These are phyloP conservation scores for Chionomys nivalis DNA, from an alignment of 2,113 vertebrate genomes.

Conservation along the genomic window DNA sequence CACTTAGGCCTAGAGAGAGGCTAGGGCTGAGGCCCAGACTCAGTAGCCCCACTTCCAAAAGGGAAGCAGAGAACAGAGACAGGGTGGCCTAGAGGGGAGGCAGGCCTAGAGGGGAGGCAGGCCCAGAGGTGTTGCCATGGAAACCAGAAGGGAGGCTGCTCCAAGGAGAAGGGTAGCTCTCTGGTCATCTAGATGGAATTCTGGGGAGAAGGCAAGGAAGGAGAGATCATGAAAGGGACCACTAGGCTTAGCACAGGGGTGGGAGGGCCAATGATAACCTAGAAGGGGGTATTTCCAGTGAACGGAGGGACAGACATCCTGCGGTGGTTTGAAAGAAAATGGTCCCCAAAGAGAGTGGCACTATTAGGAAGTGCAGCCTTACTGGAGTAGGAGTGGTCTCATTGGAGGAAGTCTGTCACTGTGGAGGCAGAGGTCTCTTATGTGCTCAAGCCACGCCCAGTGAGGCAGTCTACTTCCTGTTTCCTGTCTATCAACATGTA, in stretches of 20 bases:
- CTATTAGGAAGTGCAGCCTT: neutral
- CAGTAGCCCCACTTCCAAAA: neutral
- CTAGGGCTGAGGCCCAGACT: too few relatives aligned
- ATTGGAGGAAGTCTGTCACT: neutral
- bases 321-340: neutral
- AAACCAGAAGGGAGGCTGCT: neutral
- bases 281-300: neutral
- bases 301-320: neutral
- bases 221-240: neutral
- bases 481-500: neutral
- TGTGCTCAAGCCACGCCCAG: neutral
- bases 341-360: neutral
- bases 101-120: neutral
- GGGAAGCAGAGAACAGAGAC: neutral
- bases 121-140: neutral
- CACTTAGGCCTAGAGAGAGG: neutral
- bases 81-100: too few relatives aligned
- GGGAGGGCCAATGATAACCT: neutral
- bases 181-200: neutral
- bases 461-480: neutral
- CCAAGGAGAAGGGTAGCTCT: neutral
- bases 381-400: neutral
- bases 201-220: neutral
- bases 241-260: neutral
- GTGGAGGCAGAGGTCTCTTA: neutral